Evolutionary conservation across 2,888 invertebrate species (phyloP).

Genomic region (Phragmatobia fuliginosa): DNA sequence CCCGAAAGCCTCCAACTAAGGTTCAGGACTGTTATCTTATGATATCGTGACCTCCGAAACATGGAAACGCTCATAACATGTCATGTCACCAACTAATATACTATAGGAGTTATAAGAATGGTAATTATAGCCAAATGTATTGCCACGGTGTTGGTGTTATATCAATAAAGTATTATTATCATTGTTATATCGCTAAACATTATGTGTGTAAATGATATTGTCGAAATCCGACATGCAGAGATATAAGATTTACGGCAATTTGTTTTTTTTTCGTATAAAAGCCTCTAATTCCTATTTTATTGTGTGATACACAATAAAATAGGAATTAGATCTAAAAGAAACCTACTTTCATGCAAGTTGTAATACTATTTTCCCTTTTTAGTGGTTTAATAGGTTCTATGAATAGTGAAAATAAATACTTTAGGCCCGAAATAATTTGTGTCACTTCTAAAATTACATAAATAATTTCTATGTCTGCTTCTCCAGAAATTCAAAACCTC

Average conservation of each 20-base stretch:
- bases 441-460: not conserved
- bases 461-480: not conserved
- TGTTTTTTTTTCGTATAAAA: slow-evolving; percentile 17
- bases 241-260: slow-evolving; percentile 8
- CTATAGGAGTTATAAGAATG: too few species aligned
- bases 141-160: too few species aligned
- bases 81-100: too few species aligned
- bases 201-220: not conserved
- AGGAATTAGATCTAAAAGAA: slow-evolving; percentile 12
- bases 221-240: slow-evolving; percentile 6
- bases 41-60: too few species aligned
- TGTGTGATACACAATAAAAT: slow-evolving; percentile 14
- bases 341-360: not conserved
- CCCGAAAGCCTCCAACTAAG: too few species aligned
- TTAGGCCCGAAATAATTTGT: not conserved
- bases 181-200: not conserved
- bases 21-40: too few species aligned
- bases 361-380: not conserved
- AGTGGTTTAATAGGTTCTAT: not conserved
- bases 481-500: not conserved
- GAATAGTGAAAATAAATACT: not conserved
- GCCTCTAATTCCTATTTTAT: slow-evolving; percentile 7
- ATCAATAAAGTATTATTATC: too few species aligned
- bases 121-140: too few species aligned
- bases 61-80: too few species aligned